Evolutionary conservation across 2,888 invertebrate genomes (phyloP), one percentile per base, ranked within the genome.

Genomic region (Pristionchus fissidentatus): DNA sequence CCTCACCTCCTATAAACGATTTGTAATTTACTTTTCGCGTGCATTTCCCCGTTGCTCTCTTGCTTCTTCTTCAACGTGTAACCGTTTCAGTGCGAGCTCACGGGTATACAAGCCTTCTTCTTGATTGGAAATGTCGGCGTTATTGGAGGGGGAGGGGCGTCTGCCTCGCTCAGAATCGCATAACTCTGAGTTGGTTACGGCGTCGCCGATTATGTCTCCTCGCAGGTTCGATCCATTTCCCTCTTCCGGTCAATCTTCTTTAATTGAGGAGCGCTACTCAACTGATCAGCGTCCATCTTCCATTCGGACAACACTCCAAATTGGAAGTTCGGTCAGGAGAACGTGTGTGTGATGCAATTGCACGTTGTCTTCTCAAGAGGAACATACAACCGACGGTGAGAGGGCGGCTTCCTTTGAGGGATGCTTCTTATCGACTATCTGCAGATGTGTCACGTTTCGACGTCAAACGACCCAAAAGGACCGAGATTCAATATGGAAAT

Each of bases 241-340:
- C 52, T 43, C 35, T 78, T 55, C 26, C 49, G 32, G n/a, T 78
- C 32, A 55, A 55, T 35, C 32, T 35, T 52, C 7, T 32, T 41
- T 49, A 13, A 8, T 82, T 43, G 26, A 85, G 85, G 43, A 82
- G 83, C 66, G 86, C 84, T 26, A 84, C 84, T 84, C 86, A 87
- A 75, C 84, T 91, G 83, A 88, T 92, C 70, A 86, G 87, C 75
- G 87, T 92, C 10, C 91, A 92, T 87, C 86, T 92, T 70, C 92
- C 92, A 22, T 92, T 92, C 83, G 89, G 89, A 80, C 91, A 91
- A 84, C 92, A 92, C 83, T 91, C 91, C 15, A 89, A 87, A 73
- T 85, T 91, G n/a, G 89, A 90, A 85, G 90, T 90, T 8, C 83
- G 86, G 19, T 70, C 84, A 19, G 89, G 89, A 15, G 85, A 87